These are phyloP conservation scores for Caenorhabditis briggsae DNA, from an alignment of 1,140 invertebrate species.

Conservation along the genomic window DNA sequence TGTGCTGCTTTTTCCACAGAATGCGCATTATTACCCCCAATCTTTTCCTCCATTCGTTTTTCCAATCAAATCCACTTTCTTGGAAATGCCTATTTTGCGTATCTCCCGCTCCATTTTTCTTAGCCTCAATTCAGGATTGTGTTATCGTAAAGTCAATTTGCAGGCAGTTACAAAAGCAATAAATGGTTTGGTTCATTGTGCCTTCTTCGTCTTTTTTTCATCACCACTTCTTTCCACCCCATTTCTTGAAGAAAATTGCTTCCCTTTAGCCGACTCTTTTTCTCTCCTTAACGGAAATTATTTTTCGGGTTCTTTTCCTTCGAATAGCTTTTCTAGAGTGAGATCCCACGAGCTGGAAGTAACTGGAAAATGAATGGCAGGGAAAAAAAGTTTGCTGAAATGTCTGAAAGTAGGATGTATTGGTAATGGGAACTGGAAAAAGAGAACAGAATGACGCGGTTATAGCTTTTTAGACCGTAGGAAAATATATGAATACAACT, in stretches of 20 bases:
- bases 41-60: too few species aligned
- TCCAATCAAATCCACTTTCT: background rate
- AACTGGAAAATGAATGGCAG: background rate
- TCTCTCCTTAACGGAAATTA: conserved; percentile 1
- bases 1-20: too few species aligned
- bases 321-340: background rate
- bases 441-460: too few species aligned
- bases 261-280: background rate
- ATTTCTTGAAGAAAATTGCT: conserved; percentile 6
- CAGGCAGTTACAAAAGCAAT: conserved; percentile 39
- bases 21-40: too few species aligned
- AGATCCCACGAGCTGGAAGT: background rate
- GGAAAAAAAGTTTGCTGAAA: background rate
- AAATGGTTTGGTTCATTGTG: conserved; percentile 32
- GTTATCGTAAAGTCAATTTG: conserved; percentile 18
- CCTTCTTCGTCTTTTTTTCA: background rate
- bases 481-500: background rate
- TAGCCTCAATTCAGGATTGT: background rate
- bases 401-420: background rate
- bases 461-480: too few species aligned
- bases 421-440: background rate
- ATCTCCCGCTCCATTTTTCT: background rate
- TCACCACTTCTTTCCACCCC: too few species aligned
- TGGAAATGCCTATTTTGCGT: background rate
- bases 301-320: conserved; percentile 18